phyloP scores from a whole-genome alignment of 2,888 invertebrate species.

The Troides oblongomaculatus region DNA sequence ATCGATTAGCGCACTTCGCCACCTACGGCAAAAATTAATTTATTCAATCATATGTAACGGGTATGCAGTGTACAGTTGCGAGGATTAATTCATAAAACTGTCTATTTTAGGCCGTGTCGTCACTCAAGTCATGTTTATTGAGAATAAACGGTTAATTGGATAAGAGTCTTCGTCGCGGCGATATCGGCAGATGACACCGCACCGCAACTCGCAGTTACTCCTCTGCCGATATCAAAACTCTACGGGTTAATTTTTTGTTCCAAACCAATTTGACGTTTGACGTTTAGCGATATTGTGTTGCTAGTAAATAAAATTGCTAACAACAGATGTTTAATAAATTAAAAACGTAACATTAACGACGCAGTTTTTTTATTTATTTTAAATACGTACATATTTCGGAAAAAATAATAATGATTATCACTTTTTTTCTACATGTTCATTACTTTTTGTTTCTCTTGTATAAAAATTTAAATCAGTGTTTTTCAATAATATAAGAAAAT shows the following conservation, averaged over 20 bases:
- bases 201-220: slow-evolving; percentile 3
- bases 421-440: too few species aligned
- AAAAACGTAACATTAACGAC: too few species aligned
- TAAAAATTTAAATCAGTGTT: too few species aligned
- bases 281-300: background rate
- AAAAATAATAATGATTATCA: too few species aligned
- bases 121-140: slow-evolving; percentile 55
- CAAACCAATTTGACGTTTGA: slow-evolving; percentile 23
- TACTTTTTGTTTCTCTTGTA: too few species aligned
- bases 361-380: too few species aligned
- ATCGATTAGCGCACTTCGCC: slow-evolving; percentile 30
- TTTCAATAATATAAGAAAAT: too few species aligned
- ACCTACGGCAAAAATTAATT: slow-evolving; percentile 29
- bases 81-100: slow-evolving; percentile 27
- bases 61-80: slow-evolving; percentile 11
- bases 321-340: too few species aligned
- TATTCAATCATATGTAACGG: slow-evolving; percentile 29
- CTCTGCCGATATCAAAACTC: background rate
- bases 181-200: slow-evolving; percentile 11
- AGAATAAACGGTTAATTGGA: slow-evolving; percentile 46
- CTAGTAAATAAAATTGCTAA: background rate
- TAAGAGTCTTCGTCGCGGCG: slow-evolving; percentile 32
- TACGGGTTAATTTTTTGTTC: slow-evolving; percentile 2
- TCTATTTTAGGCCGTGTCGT: slow-evolving; percentile 42
- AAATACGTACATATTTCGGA: too few species aligned